Evolutionary conservation across 2,888 invertebrate species (phyloP), one percentile per base, ranked within the genome.

Genomic region (Colletes collaris): DNA sequence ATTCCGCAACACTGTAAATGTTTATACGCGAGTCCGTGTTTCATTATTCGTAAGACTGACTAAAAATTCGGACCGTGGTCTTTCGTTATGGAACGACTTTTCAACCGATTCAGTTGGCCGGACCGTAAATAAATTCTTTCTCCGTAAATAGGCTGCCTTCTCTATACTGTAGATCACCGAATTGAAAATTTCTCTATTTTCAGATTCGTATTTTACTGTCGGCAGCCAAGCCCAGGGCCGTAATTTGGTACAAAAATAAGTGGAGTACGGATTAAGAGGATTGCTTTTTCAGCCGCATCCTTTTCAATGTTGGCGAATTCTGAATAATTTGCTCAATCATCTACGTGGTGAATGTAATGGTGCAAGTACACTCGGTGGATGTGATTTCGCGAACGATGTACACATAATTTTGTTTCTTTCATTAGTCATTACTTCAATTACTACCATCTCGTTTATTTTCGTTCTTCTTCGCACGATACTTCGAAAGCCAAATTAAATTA

Each of bases 261-360:
- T 27, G 44, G 44, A 19, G 46, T 27, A 4, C 46, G 7, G 6
- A 62, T 27, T 49, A 46, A 62, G 19, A 19, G 44, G 60, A 8
- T 44, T 44, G 10, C 60, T 60, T 60, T 50, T 27, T 44, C 46
- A 58, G 13, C n/a, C 40, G 60, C 60, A 60, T 60, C 60, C 60
- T 44, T 37, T 16, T 60, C 60, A 44, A 11, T 60, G 60, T 11
- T 44, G 60, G 44, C 19, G 44, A 60, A 46, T 27, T 62, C 27
- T 46, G 11, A 11, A 27, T n/a, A 49, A 62, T 62, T 62, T 46
- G 27, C 27, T 62, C 46, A 27, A 62, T 62, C 27, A 62, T 2
- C 46, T 46, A 13, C 27, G 13, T 13, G 49, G 46, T 8, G 7
- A 8, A 13, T 49, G 13, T 13, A 46, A 46, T 8, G 7, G n/a